A percentile compares a stretch with the other conserved stretches of the same genome.
Conservation (phyloP, 2,113 vertebrate species). For the Puffinus mauretanicus region DNA sequence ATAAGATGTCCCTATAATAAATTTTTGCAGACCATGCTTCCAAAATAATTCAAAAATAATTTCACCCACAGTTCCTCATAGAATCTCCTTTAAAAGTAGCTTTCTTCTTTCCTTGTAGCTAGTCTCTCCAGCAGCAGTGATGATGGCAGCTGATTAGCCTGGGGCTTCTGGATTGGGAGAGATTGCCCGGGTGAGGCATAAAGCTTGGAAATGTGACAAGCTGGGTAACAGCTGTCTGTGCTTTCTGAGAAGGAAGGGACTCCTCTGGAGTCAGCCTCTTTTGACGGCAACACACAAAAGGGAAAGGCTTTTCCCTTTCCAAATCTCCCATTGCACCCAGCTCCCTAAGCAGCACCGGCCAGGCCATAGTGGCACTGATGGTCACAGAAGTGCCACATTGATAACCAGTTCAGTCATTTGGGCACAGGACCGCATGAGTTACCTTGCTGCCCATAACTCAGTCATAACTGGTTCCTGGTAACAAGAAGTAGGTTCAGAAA, state of each 20-base stretch:
- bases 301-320: neutral
- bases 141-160: neutral
- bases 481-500: neutral
- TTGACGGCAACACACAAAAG: neutral
- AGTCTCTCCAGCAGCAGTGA: neutral
- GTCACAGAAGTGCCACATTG: neutral
- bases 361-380: neutral
- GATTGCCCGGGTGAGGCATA: neutral
- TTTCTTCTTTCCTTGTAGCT: neutral
- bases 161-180: neutral
- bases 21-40: neutral
- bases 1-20: neutral
- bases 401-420: neutral
- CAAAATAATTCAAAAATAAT: neutral
- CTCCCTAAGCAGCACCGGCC: neutral
- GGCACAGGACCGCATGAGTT: neutral
- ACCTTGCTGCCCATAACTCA: neutral
- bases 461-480: neutral
- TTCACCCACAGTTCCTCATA: neutral
- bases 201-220: neutral
- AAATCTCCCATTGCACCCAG: neutral
- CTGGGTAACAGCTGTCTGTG: fast-evolving
- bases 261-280: neutral
- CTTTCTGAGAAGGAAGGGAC: neutral
- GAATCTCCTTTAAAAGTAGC: neutral